Evolutionary conservation across 2,113 vertebrate genomes (phyloP).

Genomic region (Pituophis catenifer): DNA sequence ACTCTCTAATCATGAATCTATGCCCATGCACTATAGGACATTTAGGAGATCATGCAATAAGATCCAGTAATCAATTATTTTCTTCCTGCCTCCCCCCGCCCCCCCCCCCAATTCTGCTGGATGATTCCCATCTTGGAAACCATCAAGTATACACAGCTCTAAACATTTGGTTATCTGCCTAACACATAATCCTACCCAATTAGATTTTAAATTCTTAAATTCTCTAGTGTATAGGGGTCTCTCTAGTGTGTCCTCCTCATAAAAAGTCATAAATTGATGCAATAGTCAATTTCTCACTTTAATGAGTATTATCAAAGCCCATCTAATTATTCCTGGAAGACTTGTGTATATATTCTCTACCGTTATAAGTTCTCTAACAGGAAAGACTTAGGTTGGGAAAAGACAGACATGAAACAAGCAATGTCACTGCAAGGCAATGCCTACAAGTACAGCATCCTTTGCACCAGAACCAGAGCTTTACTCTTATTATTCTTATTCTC

Average conservation of each 20-base stretch:
- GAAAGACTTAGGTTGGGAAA: slow-evolving; percentile 15
- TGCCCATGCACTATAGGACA: neutral
- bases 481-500: slow-evolving; percentile 19
- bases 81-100: neutral
- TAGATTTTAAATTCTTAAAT: neutral
- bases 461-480: neutral
- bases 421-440: neutral
- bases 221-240: neutral
- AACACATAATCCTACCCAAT: neutral
- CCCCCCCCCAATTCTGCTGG: neutral
- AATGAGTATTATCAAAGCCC: slow-evolving; percentile 28
- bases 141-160: neutral
- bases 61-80: neutral
- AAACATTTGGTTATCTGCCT: neutral
- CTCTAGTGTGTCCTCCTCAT: neutral
- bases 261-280: neutral
- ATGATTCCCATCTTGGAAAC: neutral
- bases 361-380: neutral
- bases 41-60: neutral
- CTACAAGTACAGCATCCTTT: neutral
- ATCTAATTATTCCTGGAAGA: slow-evolving; percentile 24
- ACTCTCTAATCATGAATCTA: neutral
- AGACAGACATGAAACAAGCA: neutral
- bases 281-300: slow-evolving; percentile 19
- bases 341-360: neutral